Percentiles rank a stretch among this genome's conserved stretches.
phyloP scores from a whole-genome alignment of 2,797 vertebrate genomes.

The Acanthis flammea region DNA sequence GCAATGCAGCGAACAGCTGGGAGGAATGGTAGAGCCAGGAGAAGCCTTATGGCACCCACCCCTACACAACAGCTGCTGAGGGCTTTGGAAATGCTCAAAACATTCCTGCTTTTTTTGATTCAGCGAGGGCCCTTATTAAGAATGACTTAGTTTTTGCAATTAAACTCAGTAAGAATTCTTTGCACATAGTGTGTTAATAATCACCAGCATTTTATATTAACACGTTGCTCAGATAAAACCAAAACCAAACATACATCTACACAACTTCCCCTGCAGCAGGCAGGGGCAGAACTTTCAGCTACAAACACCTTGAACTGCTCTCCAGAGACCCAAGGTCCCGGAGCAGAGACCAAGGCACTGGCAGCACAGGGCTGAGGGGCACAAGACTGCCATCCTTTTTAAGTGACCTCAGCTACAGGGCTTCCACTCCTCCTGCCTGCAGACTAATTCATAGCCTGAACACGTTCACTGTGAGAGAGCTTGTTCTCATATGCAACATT shows the following conservation, averaged over 20 bases:
- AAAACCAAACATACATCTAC: background rate
- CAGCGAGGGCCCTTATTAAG: background rate
- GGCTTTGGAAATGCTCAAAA: background rate
- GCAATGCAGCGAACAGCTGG: background rate
- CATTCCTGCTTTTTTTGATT: background rate
- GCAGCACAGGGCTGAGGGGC: background rate
- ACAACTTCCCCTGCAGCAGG: background rate
- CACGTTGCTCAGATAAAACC: background rate
- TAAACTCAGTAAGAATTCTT: background rate
- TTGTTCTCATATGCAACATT: background rate
- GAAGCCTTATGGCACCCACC: background rate
- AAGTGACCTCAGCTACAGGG: background rate
- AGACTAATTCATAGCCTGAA: background rate
- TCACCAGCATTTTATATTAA: background rate
- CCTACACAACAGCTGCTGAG: background rate
- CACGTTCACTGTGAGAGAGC: background rate
- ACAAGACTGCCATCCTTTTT: background rate
- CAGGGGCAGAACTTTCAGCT: background rate
- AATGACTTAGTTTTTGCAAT: background rate
- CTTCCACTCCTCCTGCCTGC: background rate
- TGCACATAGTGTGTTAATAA: background rate
- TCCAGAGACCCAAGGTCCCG: accelerated
- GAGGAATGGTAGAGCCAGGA: background rate
- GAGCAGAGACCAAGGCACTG: background rate
- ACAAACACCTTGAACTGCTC: background rate